Evolutionary conservation across 2,113 vertebrate genomes (phyloP), one percentile per base, ranked within the genome.

Genomic region (Morone chrysops): DNA sequence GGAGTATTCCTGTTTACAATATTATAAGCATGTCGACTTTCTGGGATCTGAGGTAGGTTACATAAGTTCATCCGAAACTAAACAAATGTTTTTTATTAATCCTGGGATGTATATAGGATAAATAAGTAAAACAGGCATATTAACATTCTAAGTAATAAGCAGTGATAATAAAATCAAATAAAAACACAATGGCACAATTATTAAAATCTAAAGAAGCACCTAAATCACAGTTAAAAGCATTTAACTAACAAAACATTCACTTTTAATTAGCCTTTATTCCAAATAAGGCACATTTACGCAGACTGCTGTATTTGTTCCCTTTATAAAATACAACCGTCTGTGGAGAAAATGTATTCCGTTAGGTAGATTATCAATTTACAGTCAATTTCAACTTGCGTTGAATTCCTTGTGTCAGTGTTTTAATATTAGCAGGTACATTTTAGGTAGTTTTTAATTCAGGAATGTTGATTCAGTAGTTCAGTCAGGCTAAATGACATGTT

Each of bases 41-140:
- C 59, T 77, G 70, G 25, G 59, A 65, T 78, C 56, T 86, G 89
- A 91, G 86, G 91, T 91, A 91, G 91, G 51, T 81, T 66, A 65
- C 75, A 86, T 25, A 31, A 48, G 65, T 60, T 41, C 56, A 70
- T 31, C 56, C 41, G 7, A 63, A 79, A 69, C 41, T 62, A 51
- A 82, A 76, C 45, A 38, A 59, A 79, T 50, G 50, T 16, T 47
- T 10, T 48, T 8, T 56, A 22, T 17, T 36, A 18, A 41, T 41
- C 7, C 47, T 54, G 18, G 20, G 16, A 65, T 56, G 57, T 9
- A 18, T 20, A 10, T 12, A n/a, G 20, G 5, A 3, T 12, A 38
- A 56, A 41, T 50, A 25, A 2, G 51, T 12, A 60, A 61, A 81
- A 69, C 20, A 51, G 4, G 48, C 17, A 72, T 53, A 36, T 59